Conservation (phyloP, 1,140 invertebrate species). For the Aphis gossypii region DNA sequence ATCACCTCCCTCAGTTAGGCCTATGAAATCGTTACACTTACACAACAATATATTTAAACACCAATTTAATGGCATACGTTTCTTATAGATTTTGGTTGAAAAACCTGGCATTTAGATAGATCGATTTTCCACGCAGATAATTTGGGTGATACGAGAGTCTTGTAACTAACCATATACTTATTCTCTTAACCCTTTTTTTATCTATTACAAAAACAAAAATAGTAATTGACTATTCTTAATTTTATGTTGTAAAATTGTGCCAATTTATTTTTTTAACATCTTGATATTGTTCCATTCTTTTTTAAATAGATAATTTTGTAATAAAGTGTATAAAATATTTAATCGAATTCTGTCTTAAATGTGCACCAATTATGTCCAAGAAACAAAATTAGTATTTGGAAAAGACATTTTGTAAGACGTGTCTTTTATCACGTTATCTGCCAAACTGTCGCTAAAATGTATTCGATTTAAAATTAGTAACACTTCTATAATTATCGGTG, state of each 20-base stretch:
- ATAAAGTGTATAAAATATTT: neutral
- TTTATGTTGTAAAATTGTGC: neutral
- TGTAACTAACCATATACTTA: neutral
- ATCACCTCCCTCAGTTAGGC: neutral
- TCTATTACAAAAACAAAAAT: neutral
- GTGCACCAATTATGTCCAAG: neutral
- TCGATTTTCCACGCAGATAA: neutral
- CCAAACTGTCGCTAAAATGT: neutral
- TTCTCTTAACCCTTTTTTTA: neutral
- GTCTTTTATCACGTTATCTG: neutral
- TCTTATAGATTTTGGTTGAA: neutral
- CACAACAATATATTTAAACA: neutral
- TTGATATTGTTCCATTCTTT: neutral
- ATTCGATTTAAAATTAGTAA: neutral
- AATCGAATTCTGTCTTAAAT: neutral
- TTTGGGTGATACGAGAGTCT: neutral
- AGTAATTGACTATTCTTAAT: neutral
- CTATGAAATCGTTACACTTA: neutral
- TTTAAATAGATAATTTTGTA: neutral
- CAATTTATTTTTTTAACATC: neutral
- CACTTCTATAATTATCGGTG: neutral
- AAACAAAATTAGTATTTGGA: neutral
- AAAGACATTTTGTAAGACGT: neutral
- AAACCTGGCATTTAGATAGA: neutral
- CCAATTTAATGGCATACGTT: neutral